A percentile compares a stretch with the other conserved stretches of the same genome.
These are phyloP conservation scores for Mantis religiosa DNA, from an alignment of 2,888 invertebrate species.

Conservation along the genomic window DNA sequence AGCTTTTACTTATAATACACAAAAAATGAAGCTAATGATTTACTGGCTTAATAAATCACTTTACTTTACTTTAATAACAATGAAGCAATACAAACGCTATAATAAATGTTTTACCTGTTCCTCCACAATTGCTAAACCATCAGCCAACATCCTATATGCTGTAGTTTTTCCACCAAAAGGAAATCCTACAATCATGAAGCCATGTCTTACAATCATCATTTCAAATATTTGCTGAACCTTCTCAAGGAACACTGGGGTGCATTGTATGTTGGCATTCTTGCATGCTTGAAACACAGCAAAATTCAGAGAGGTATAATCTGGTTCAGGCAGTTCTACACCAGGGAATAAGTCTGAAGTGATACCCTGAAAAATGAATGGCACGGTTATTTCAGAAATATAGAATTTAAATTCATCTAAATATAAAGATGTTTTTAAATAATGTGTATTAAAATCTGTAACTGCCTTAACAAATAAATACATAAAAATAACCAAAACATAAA, in stretches of 20 bases:
- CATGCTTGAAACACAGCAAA: constrained; percentile 62
- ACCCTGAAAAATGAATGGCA: constrained; percentile 55
- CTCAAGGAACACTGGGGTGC: constrained; percentile 79
- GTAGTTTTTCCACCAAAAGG: constrained; percentile 92
- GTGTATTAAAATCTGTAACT: too few relatives aligned
- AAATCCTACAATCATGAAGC: constrained; percentile 88
- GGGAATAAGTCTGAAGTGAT: constrained; percentile 94
- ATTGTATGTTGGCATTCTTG: constrained; percentile 71
- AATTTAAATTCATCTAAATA: too few relatives aligned
- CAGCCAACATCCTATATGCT: constrained; percentile 78
- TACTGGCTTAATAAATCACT: too few relatives aligned
- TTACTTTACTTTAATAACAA: too few relatives aligned
- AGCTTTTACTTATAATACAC: too few relatives aligned
- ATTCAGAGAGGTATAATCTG: constrained; percentile 73
- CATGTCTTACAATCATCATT: constrained; percentile 92
- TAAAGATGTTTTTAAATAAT: too few relatives aligned
- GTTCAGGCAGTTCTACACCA: constrained; percentile 69
- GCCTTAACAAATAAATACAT: too few relatives aligned
- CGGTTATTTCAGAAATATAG: neutral
- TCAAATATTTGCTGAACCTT: constrained; percentile 89
- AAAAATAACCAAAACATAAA: too few relatives aligned
- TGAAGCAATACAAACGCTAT: too few relatives aligned
- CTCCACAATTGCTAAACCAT: constrained; percentile 70
- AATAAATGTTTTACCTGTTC: constrained; percentile 52
- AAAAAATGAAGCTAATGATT: too few relatives aligned